Conservation (phyloP, 1,140 invertebrate species). For the Adelges cooleyi region DNA sequence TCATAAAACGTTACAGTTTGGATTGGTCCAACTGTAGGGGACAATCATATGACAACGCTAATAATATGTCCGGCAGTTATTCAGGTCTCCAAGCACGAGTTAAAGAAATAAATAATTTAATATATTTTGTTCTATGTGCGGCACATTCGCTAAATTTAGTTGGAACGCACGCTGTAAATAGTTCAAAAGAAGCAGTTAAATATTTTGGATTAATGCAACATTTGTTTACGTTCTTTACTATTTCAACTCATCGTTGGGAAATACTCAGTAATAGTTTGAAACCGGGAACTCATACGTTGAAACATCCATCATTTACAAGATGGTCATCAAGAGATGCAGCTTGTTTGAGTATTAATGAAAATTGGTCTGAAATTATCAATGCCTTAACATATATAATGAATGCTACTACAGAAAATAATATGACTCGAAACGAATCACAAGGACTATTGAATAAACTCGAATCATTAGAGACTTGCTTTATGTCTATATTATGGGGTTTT, state of each 20-base stretch:
- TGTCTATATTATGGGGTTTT: not conserved
- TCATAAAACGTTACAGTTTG: conserved; percentile 30
- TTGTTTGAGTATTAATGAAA: conserved; percentile 20
- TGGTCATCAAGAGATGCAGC: conserved; percentile 24
- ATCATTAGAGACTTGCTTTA: not conserved
- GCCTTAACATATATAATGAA: not conserved
- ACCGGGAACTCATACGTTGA: not conserved
- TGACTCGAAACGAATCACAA: not conserved
- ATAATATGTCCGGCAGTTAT: conserved; percentile 36
- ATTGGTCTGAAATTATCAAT: not conserved
- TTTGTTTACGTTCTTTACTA: conserved; percentile 13
- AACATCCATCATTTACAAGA: conserved; percentile 20
- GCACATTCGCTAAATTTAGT: conserved; percentile 37
- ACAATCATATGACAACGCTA: conserved; percentile 37
- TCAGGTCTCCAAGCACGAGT: conserved; percentile 33
- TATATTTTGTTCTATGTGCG: conserved; percentile 35
- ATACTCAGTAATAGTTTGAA: conserved; percentile 8
- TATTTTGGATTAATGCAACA: conserved; percentile 18
- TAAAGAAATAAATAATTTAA: conserved; percentile 32
- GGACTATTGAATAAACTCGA: not conserved
- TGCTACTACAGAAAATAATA: not conserved
- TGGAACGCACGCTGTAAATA: conserved; percentile 35
- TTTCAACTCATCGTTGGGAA: conserved; percentile 22
- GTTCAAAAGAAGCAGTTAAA: conserved; percentile 31
- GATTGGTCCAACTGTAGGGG: conserved; percentile 36